Conservation (phyloP, 2,888 invertebrate genomes). For the Campaea margaritaria region DNA sequence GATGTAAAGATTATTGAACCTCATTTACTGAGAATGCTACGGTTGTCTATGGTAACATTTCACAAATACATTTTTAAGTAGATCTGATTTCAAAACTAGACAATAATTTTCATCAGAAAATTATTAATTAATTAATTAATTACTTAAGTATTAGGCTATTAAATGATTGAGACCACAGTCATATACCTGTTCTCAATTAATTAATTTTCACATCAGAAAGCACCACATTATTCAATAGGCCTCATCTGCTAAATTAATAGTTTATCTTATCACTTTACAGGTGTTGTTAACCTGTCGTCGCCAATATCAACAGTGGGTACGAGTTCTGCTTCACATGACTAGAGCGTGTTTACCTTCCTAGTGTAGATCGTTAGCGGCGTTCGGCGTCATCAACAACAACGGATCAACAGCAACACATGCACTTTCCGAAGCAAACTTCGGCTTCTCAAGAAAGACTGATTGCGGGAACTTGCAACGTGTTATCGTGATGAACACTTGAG, state of each 20-base stretch:
- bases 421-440: neutral
- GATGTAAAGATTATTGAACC: neutral
- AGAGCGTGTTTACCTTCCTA: slow-evolving; percentile 12
- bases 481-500: slow-evolving; percentile 43
- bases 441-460: neutral
- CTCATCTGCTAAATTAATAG: neutral
- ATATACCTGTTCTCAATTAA: too few species aligned
- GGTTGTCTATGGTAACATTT: too few species aligned
- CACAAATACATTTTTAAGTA: too few species aligned
- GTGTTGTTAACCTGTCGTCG: slow-evolving; percentile 1
- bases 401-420: neutral
- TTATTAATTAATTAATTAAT: too few species aligned
- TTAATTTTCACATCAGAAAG: neutral
- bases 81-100: too few species aligned
- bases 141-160: too few species aligned
- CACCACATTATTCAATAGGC: neutral
- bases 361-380: neutral
- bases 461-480: slow-evolving; percentile 9
- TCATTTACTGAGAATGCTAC: neutral
- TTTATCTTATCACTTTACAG: slow-evolving; percentile 5
- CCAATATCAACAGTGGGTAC: slow-evolving; percentile 12
- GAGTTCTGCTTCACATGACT: slow-evolving; percentile 23
- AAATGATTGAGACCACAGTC: too few species aligned
- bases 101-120: too few species aligned
- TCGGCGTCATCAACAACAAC: neutral